Percentiles rank a stretch among this genome's conserved stretches.
phyloP scores from a whole-genome alignment of 2,888 invertebrate genomes.

The Deilephila elpenor region DNA sequence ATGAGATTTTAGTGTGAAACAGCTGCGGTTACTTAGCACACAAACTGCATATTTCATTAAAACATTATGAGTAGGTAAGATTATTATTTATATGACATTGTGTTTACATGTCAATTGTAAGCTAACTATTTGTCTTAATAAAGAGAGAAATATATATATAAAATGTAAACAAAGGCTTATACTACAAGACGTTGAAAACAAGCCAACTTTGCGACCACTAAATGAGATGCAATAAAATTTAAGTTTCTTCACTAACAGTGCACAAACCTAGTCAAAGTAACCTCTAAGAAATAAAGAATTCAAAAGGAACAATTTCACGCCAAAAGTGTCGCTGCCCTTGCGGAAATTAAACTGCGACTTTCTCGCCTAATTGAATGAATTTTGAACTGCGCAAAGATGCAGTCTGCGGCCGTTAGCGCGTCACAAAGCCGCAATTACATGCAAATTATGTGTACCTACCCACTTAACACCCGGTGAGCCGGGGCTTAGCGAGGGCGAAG shows the following conservation, averaged over 20 bases:
- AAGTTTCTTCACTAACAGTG: background rate
- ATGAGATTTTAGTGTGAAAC: too few species aligned
- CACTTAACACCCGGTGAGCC: constrained; percentile 66
- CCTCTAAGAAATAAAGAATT: constrained; percentile 69
- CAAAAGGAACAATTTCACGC: constrained; percentile 67
- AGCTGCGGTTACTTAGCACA: too few species aligned
- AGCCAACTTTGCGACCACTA: background rate
- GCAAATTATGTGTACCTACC: constrained; percentile 80
- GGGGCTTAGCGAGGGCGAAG: constrained; percentile 51
- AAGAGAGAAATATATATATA: background rate
- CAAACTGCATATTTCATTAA: too few species aligned
- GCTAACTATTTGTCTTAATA: background rate
- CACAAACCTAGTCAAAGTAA: constrained; percentile 47
- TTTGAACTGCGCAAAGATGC: constrained; percentile 80
- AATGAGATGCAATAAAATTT: background rate
- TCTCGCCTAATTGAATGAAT: constrained; percentile 80
- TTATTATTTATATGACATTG: too few species aligned
- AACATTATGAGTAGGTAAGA: too few species aligned
- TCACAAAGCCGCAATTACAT: constrained; percentile 80
- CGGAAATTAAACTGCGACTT: constrained; percentile 78
- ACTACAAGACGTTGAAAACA: background rate
- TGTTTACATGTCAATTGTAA: too few species aligned
- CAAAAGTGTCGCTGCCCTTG: constrained; percentile 61
- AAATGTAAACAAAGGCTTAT: background rate
- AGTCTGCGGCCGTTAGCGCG: constrained; percentile 66